Evolutionary conservation across 2,797 vertebrate species (phyloP), one percentile per base, ranked within the genome.

Genomic region (Chiroxiphia lanceolata): DNA sequence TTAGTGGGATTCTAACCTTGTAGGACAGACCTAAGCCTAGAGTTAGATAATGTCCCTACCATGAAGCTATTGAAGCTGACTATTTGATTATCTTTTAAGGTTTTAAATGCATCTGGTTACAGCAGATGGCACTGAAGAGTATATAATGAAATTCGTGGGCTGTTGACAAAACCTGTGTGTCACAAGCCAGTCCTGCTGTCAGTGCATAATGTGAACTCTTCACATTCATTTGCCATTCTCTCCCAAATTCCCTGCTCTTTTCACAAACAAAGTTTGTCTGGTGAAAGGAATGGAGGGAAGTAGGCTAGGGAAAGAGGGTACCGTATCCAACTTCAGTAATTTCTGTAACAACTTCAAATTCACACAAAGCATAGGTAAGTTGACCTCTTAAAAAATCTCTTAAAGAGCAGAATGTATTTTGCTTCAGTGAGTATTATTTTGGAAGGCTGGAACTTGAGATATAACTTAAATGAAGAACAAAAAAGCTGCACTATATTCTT

Each of bases 41-140:
- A 80, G 26, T 50, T 38, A 26, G 45, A 20, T 23, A 13, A 44
- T 64, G 61, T 92, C 36, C 13, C 23, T 83, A 29, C 33, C 42
- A 12, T 17, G 16, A 23, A 83, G 16, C 6, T 64, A 3, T 50
- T 92, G 45, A 77, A 44, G 22, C 25, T 54, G 33, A 17, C 8
- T 50, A 23, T 91, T 91, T 83, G 21, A 68, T 91, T 45, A 15
- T 36, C 14, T 70, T 9, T 65, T 7, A 34, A 56, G 45, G 33
- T 91, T 90, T 71, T 71, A 6, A 78, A 64, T 45, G n/a, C 19
- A n/a, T 70, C 68, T 94, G 61, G 42, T 77, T 96, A 91, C 85
- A 94, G 72, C 76, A 94, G 93, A 78, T 95, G 94, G 79, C 85
- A 95, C 85, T 91, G 93, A 94, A 90, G 85, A 61, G 61, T 90